Evolutionary conservation across 1,140 invertebrate species (phyloP).

Genomic region (Dermatophagoides farinae): DNA sequence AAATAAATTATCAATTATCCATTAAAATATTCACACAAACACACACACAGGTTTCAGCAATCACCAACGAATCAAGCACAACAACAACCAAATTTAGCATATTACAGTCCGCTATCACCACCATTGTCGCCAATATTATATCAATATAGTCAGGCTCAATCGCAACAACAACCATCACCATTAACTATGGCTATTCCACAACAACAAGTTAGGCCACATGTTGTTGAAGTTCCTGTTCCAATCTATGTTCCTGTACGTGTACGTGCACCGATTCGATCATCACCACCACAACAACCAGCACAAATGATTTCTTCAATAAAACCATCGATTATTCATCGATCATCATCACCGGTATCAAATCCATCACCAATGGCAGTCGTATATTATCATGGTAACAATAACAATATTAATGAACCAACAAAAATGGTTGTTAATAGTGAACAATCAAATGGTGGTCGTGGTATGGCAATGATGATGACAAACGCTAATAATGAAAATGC

Average conservation of each 20-base stretch:
- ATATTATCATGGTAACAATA: no score
- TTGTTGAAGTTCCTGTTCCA: constrained; percentile 1
- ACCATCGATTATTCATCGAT: background rate
- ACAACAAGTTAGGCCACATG: background rate
- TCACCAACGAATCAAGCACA: background rate
- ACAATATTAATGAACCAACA: no score
- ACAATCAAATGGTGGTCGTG: no score
- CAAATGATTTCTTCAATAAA: background rate
- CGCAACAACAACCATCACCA: background rate
- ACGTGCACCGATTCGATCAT: background rate
- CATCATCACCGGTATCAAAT: no score
- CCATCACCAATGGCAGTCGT: no score
- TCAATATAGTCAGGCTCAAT: background rate
- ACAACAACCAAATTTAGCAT: no score
- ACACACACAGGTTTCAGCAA: background rate
- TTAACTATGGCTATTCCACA: background rate
- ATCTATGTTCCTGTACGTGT: background rate
- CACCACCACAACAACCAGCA: background rate
- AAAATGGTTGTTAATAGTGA: no score
- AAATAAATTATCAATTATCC: background rate
- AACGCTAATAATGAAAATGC: no score
- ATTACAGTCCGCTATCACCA: background rate
- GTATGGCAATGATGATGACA: no score
- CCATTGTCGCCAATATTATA: background rate
- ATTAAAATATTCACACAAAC: background rate